Evolutionary conservation across 2,797 vertebrate species (phyloP).

Genomic region (Salarias fasciatus): DNA sequence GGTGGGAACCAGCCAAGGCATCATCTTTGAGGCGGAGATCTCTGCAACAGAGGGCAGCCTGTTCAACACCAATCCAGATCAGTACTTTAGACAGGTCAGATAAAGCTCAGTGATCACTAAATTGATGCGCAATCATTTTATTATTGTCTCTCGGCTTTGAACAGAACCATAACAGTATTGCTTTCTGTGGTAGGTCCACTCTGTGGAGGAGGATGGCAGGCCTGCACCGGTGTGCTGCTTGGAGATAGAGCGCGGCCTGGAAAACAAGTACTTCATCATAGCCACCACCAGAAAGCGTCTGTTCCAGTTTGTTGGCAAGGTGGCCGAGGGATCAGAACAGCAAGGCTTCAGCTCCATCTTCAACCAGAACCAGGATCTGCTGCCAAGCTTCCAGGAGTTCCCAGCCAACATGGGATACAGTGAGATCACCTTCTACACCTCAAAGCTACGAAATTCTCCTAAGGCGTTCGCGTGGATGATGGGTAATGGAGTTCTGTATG

Average conservation of each 20-base stretch:
- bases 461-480: slow-evolving; percentile 99
- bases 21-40: slow-evolving; percentile 96
- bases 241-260: slow-evolving; percentile 91
- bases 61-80: slow-evolving; percentile 94
- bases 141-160: neutral
- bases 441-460: slow-evolving; percentile 91
- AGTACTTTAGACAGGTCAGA: slow-evolving; percentile 90
- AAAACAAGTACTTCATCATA: slow-evolving; percentile 93
- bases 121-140: neutral
- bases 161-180: too few species aligned
- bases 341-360: slow-evolving; percentile 95
- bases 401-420: slow-evolving; percentile 96
- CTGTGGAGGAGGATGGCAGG: slow-evolving; percentile 93
- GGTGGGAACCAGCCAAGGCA: slow-evolving; percentile 92
- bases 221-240: slow-evolving; percentile 94
- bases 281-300: slow-evolving; percentile 95
- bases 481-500: slow-evolving; percentile 97
- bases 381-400: slow-evolving; percentile 98
- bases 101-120: too few species aligned
- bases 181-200: slow-evolving; percentile 83
- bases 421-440: slow-evolving; percentile 97
- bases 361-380: slow-evolving; percentile 89
- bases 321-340: slow-evolving; percentile 90
- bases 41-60: slow-evolving; percentile 92
- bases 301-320: slow-evolving; percentile 94